Conservation (phyloP, 1,140 invertebrate species). For the Dendroctonus ponderosae region DNA sequence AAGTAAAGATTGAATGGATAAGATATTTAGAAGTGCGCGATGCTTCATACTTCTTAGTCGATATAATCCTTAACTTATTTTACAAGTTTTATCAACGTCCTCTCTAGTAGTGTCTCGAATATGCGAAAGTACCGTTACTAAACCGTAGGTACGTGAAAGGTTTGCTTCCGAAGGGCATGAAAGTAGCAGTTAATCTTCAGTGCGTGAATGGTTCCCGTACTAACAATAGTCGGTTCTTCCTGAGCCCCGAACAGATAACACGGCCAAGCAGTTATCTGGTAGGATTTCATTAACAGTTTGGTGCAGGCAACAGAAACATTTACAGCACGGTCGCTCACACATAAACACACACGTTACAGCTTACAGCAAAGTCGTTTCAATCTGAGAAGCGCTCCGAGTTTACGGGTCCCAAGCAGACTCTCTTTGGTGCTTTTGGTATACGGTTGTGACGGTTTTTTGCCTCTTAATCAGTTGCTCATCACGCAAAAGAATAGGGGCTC, state of each 20-base stretch:
- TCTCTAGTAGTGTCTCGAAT: too few relatives aligned
- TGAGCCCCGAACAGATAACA: too few relatives aligned
- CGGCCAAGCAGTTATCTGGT: not conserved
- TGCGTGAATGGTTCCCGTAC: not conserved
- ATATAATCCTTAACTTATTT: too few relatives aligned
- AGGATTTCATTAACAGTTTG: not conserved
- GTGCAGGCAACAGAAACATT: slow-evolving; percentile 3
- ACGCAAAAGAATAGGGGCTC: not conserved
- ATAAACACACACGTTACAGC: too few relatives aligned
- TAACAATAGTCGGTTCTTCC: not conserved
- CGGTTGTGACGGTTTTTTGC: not conserved
- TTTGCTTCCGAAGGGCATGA: not conserved
- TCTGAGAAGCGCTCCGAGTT: slow-evolving; percentile 2
- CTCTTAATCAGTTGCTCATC: not conserved
- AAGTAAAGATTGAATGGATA: too few relatives aligned
- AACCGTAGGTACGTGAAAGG: not conserved
- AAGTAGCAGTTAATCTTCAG: not conserved
- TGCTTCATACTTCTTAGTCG: too few relatives aligned
- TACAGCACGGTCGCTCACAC: too few relatives aligned
- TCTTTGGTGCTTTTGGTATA: slow-evolving; percentile 6
- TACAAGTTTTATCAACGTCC: too few relatives aligned
- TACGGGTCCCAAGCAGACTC: not conserved
- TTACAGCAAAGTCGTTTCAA: slow-evolving; percentile 1
- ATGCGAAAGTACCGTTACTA: too few relatives aligned
- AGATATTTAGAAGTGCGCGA: too few relatives aligned